Conservation (phyloP, 2,888 invertebrate species). For the Dastarcus helophoroides region DNA sequence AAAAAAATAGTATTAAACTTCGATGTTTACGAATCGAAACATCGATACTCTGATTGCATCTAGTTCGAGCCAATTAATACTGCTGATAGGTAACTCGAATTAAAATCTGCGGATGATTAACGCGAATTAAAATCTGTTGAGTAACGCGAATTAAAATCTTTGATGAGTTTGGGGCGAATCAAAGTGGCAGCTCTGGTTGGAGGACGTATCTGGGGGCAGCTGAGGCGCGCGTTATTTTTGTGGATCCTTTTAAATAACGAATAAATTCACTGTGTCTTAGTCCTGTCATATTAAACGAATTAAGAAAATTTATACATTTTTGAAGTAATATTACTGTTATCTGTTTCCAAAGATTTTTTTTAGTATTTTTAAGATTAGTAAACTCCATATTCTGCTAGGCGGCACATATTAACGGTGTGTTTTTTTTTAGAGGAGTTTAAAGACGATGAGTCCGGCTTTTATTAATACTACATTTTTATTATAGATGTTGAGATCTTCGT, state of each 20-base stretch:
- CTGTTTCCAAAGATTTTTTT: conserved; percentile 40
- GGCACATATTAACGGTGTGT: conserved; percentile 6
- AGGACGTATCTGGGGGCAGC: no score
- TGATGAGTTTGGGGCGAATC: no score
- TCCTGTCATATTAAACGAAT: conserved; percentile 41
- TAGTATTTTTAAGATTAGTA: no score
- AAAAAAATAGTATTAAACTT: no score
- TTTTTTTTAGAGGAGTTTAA: conserved; percentile 4
- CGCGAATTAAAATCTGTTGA: no score
- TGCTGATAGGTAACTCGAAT: no score
- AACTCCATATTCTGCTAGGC: conserved; percentile 8
- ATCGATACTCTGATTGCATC: no score
- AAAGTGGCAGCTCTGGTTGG: no score
- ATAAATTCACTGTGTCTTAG: conserved; percentile 41
- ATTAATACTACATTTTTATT: conserved; percentile 26
- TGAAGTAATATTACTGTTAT: conserved; percentile 38
- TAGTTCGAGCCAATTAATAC: no score
- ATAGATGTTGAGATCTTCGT: conserved; percentile 31
- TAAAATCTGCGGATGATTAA: no score
- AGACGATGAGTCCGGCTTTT: conserved; percentile 9
- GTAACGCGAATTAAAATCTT: no score
- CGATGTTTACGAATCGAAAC: no score
- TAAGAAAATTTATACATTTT: conserved; percentile 39
- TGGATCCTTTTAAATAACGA: conserved; percentile 26
- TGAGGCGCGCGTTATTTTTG: conserved; percentile 13